Evolutionary conservation across 2,113 vertebrate species (phyloP).

Genomic region (Plecotus auritus): DNA sequence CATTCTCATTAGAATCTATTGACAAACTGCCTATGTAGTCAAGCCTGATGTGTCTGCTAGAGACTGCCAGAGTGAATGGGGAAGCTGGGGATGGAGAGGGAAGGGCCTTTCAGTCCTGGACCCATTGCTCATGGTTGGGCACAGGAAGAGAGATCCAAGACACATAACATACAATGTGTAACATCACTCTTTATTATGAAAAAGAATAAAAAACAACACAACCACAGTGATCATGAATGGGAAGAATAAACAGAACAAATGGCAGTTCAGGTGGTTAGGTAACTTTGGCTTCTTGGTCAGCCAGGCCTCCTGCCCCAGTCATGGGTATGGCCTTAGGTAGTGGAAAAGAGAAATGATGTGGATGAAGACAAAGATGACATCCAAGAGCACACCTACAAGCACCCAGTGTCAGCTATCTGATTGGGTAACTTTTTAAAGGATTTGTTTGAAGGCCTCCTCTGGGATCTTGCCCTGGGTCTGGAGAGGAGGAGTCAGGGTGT

Average conservation of each 20-base stretch:
- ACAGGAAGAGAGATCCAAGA: neutral
- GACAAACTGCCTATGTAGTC: neutral
- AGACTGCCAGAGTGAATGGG: neutral
- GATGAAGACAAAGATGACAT: neutral
- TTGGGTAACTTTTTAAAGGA: neutral
- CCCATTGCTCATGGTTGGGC: neutral
- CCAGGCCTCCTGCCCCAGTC: neutral
- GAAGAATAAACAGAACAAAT: neutral
- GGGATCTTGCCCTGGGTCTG: neutral
- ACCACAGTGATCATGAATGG: neutral
- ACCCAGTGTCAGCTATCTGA: too few relatives aligned
- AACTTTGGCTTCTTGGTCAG: neutral
- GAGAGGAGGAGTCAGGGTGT: neutral
- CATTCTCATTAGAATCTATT: neutral
- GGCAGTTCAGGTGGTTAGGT: neutral
- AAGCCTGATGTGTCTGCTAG: neutral
- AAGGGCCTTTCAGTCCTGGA: neutral
- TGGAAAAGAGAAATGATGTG: neutral
- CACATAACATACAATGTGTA: neutral
- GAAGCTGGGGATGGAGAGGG: neutral
- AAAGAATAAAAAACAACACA: neutral
- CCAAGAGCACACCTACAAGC: neutral
- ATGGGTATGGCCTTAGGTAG: neutral
- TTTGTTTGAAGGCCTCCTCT: conserved; percentile 46
- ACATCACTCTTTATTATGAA: conserved; percentile 46